Evolutionary conservation across 2,797 vertebrate species (phyloP).

Genomic region (Coreius guichenoti): DNA sequence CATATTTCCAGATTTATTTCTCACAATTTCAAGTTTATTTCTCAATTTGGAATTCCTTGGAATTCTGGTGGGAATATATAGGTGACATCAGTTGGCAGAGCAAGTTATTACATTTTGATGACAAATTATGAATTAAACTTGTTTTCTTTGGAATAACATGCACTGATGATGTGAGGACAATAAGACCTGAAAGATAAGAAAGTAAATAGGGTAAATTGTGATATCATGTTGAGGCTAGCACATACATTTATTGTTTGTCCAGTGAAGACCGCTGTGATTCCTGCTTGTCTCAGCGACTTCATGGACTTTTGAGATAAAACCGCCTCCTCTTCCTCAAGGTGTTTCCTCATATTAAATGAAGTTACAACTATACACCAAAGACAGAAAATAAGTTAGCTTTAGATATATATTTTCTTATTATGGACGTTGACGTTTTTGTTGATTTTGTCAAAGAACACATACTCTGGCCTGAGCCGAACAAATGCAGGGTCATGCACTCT

Average conservation of each 20-base stretch:
- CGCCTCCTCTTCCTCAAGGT: constrained; percentile 68
- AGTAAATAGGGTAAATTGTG: neutral
- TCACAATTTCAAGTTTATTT: neutral
- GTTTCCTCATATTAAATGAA: constrained; percentile 72
- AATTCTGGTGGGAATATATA: neutral
- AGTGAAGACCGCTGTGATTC: constrained; percentile 75
- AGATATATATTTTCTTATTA: neutral
- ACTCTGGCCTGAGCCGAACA: neutral
- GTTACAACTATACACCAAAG: constrained; percentile 70
- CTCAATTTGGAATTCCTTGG: too few relatives aligned
- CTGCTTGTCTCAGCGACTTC: constrained; percentile 73
- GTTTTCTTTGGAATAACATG: neutral
- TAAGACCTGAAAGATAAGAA: neutral
- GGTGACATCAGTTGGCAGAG: neutral
- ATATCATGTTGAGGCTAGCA: neutral
- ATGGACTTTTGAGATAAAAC: constrained; percentile 70
- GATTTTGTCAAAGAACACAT: neutral
- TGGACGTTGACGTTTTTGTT: neutral
- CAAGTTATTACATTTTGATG: neutral
- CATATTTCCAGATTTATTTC: neutral
- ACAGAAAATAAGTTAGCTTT: neutral
- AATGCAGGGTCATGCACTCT: constrained; percentile 14
- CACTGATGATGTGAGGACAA: neutral
- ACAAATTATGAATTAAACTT: neutral
- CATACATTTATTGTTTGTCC: constrained; percentile 67